Conservation (phyloP, 2,888 invertebrate species). For the Leptinotarsa peninsularis region DNA sequence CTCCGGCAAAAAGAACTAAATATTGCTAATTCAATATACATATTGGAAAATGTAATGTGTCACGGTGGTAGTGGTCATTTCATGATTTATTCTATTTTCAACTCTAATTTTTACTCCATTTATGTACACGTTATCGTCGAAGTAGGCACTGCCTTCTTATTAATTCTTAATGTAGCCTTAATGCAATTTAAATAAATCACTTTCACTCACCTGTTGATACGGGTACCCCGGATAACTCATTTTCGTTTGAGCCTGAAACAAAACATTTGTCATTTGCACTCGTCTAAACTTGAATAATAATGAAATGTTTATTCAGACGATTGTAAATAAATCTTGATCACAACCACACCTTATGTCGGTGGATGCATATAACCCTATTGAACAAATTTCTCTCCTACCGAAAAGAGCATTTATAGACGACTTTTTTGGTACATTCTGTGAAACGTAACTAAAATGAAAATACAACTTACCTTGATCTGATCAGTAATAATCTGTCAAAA, state of each 20-base stretch:
- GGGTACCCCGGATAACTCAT: conserved; percentile 63
- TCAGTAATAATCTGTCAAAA: background rate
- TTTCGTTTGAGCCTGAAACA: conserved; percentile 24
- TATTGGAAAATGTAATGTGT: no score
- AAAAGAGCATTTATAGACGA: no score
- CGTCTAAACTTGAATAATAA: background rate
- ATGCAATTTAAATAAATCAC: background rate
- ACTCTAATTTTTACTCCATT: no score
- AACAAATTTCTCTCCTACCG: no score
- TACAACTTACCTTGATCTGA: conserved; percentile 27
- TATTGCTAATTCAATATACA: no score
- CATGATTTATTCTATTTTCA: no score
- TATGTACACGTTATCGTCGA: background rate
- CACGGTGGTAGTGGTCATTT: no score
- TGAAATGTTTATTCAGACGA: background rate
- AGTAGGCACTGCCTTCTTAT: background rate
- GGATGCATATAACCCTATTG: no score
- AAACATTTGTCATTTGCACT: conserved; percentile 3
- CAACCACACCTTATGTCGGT: no score
- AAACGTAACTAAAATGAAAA: background rate
- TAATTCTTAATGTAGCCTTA: background rate
- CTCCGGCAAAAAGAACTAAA: no score
- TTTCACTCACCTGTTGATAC: conserved; percentile 59
- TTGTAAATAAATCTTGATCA: no score
- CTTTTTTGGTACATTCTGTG: no score